These are phyloP conservation scores for Zophobas atratus DNA, from an alignment of 1,140 invertebrate genomes.

Conservation along the genomic window DNA sequence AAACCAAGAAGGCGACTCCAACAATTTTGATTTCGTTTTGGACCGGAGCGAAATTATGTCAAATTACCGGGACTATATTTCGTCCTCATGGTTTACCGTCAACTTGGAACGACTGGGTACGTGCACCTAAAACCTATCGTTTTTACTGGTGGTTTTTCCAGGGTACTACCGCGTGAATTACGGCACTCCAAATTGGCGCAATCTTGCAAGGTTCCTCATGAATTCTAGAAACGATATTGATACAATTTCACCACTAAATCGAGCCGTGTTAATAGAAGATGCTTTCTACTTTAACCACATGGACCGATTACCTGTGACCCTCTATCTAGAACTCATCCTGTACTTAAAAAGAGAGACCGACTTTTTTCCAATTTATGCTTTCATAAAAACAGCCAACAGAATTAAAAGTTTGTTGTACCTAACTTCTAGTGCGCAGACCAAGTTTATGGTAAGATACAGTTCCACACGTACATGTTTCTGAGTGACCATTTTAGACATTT, in stretches of 20 bases:
- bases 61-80: no score
- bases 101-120: no score
- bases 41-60: no score
- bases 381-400: background rate
- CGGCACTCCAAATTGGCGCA: background rate
- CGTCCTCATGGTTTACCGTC: no score
- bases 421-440: background rate
- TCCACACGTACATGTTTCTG: background rate
- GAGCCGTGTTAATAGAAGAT: conserved; percentile 5
- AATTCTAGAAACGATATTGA: background rate
- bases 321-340: conserved; percentile 3
- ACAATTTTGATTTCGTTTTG: no score
- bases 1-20: no score
- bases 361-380: background rate
- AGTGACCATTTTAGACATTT: background rate
- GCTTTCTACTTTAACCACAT: background rate
- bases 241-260: conserved; percentile 1
- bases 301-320: background rate
- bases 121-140: no score
- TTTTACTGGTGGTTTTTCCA: no score
- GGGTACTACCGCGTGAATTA: background rate
- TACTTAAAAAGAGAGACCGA: conserved; percentile 8
- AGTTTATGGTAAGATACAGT: conserved; percentile 3
- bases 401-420: conserved; percentile 4
- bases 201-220: background rate